Evolutionary conservation across 1,140 invertebrate genomes (phyloP), one percentile per base, ranked within the genome.

Genomic region (Drosophila obscura): DNA sequence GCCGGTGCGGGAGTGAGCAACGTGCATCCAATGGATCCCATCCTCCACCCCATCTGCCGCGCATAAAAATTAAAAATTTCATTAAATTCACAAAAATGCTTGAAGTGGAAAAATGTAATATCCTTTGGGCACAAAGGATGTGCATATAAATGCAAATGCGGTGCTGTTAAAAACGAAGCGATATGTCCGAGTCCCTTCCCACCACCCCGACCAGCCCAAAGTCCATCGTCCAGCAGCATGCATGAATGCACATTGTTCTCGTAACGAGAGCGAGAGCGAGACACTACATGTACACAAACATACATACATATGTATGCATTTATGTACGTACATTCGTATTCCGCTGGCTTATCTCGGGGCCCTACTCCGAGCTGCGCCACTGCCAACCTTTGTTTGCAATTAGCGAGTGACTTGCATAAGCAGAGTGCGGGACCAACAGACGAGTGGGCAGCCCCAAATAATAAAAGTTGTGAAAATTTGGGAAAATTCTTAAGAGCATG

Each of bases 71-170:
- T 87, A 87, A 87, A 88, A 87, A 83, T 87, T 87, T 87, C 83
- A 87, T 87, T 87, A 87, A 87, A 87, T 88, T 82, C 83, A 80
- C 83, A 87, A 87, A 88, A 87, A 79, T 88, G 83, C 83, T 87
- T 87, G 75, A 87, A 87, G 83, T 87, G 83, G 83, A 87, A 87
- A 87, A 87, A 87, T 87, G 83, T 88, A 87, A 87, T 87, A 87
- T 87, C 83, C 83, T 87, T 88, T 87, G 83, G 83, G 83, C 83
- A 88, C 83, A 88, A 87, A 87, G 83, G 83, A 87, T 87, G 68
- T 82, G 83, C 82, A 88, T 87, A 88, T 88, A 88, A 87, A 87
- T 87, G 83, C 83, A 88, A 87, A 88, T 87, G 83, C 72, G 73
- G 73, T 64, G 53, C 53, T 55, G 55, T 31, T 39, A 55, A 57